These are phyloP conservation scores for Hydropsyche betteni DNA, from an alignment of 2,888 invertebrate genomes.

Conservation along the genomic window DNA sequence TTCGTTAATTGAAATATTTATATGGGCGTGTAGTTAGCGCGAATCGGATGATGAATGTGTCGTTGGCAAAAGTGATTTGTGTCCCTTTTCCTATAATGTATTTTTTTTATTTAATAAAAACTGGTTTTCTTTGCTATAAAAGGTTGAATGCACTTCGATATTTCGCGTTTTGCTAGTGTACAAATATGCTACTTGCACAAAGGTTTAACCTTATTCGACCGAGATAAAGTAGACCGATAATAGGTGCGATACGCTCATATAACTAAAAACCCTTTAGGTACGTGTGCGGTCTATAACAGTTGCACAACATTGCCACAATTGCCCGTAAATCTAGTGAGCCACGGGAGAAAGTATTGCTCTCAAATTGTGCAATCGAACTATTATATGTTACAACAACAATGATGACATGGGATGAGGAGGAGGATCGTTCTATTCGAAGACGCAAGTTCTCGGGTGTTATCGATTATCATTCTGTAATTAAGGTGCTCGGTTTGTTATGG, in stretches of 20 bases:
- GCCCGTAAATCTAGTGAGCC: conserved; percentile 31
- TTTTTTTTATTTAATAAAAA: no score
- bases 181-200: no score
- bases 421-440: not conserved
- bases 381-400: not conserved
- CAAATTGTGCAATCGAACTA: conserved; percentile 28
- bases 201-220: conserved; percentile 17
- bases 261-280: conserved; percentile 12
- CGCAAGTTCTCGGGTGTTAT: not conserved
- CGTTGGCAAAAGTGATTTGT: no score
- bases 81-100: no score
- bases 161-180: no score
- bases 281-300: not conserved
- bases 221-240: conserved; percentile 22
- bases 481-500: no score
- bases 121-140: no score
- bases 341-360: conserved; percentile 33
- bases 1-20: no score
- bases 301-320: conserved; percentile 35
- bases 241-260: conserved; percentile 23
- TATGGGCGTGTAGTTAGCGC: no score
- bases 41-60: no score
- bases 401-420: conserved; percentile 1
- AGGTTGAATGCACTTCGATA: no score
- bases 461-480: not conserved